These are phyloP conservation scores for Mechanitis mazaeus DNA, from an alignment of 2,888 invertebrate species.

Conservation along the genomic window DNA sequence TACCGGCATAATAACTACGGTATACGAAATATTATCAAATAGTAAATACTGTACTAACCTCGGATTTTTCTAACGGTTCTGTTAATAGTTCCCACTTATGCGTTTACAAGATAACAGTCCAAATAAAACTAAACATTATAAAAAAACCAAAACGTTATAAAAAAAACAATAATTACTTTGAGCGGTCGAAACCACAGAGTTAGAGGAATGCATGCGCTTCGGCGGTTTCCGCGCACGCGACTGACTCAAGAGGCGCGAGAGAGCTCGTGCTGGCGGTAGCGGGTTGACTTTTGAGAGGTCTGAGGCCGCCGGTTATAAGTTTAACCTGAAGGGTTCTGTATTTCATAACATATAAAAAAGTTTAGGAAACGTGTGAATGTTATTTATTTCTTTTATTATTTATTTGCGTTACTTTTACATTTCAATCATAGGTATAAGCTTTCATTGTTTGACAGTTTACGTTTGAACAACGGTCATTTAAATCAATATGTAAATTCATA, in stretches of 20 bases:
- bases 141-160: not conserved
- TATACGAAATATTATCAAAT: constrained; percentile 32
- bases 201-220: constrained; percentile 40
- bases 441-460: too few species aligned
- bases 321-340: too few species aligned
- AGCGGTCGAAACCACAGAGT: constrained; percentile 11
- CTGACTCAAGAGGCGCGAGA: constrained; percentile 35
- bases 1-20: constrained; percentile 26
- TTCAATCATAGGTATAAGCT: too few species aligned
- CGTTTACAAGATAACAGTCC: not conserved
- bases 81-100: not conserved
- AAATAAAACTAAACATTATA: not conserved
- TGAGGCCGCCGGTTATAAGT: too few species aligned
- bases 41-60: constrained; percentile 39
- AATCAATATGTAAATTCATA: too few species aligned
- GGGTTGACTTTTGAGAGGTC: constrained; percentile 6
- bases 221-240: constrained; percentile 48
- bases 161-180: constrained; percentile 7
- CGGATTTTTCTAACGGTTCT: constrained; percentile 18
- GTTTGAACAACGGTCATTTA: too few species aligned
- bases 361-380: too few species aligned
- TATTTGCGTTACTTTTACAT: too few species aligned
- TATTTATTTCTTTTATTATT: too few species aligned
- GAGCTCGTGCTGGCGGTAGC: constrained; percentile 9
- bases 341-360: too few species aligned